Evolutionary conservation across 2,113 vertebrate genomes (phyloP).

Genomic region (Chrysemys picta): DNA sequence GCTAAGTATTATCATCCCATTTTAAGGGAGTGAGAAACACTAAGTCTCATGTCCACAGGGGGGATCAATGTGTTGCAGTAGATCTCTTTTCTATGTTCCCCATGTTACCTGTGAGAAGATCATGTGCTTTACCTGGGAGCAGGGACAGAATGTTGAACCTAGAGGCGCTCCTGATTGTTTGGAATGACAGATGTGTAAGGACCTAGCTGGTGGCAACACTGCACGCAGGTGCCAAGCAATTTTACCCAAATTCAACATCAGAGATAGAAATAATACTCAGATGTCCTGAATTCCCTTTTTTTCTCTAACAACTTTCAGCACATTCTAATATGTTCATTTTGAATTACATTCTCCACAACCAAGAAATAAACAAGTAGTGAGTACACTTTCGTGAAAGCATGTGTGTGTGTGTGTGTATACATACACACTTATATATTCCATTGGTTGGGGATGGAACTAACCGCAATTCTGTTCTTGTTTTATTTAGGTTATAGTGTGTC

Average conservation of each 20-base stretch:
- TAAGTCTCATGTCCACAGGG: background rate
- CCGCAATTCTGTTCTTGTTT: fast-evolving
- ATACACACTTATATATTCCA: background rate
- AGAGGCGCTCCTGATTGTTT: background rate
- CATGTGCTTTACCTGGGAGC: background rate
- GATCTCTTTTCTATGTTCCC: background rate
- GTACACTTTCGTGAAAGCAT: fast-evolving
- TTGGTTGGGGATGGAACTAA: background rate
- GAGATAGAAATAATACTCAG: fast-evolving
- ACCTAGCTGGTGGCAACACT: background rate
- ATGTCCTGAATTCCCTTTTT: fast-evolving
- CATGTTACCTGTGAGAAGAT: background rate
- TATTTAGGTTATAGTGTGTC: background rate
- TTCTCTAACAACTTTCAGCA: background rate
- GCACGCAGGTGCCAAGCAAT: fast-evolving
- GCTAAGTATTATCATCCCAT: background rate
- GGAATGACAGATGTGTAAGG: background rate
- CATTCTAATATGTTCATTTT: fast-evolving
- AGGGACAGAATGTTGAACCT: background rate
- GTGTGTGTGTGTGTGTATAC: fast-evolving
- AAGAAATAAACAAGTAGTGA: background rate
- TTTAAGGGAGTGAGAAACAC: background rate
- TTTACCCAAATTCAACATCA: fast-evolving
- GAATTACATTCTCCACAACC: fast-evolving
- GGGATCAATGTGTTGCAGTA: background rate